A percentile compares a stretch with the other conserved stretches of the same genome.
phyloP scores from a whole-genome alignment of 2,113 vertebrate genomes.

The Fulmarus glacialis region DNA sequence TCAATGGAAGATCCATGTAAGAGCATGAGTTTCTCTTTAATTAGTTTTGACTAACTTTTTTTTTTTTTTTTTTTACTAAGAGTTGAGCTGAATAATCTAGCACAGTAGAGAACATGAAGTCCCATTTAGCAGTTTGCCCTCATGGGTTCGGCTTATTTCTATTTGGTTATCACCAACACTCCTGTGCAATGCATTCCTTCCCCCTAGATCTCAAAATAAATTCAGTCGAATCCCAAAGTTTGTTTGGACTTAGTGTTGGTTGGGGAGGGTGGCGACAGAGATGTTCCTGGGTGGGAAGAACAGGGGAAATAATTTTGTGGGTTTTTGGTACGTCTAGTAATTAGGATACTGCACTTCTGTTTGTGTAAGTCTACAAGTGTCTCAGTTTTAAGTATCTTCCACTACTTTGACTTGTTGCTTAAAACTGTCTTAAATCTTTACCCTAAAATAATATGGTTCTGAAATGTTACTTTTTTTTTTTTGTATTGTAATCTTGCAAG shows the following conservation, averaged over 20 bases:
- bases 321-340: neutral
- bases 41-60: neutral
- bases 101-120: neutral
- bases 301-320: neutral
- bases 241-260: neutral
- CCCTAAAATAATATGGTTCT: neutral
- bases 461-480: neutral
- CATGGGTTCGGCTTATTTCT: neutral
- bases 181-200: constrained; percentile 9
- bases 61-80: neutral
- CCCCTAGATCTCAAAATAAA: constrained; percentile 26
- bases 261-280: neutral
- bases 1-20: neutral
- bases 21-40: neutral
- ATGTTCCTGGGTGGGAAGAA: neutral
- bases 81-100: neutral
- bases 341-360: neutral
- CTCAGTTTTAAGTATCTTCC: neutral
- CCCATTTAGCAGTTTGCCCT: neutral
- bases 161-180: neutral
- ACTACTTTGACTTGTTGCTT: constrained; percentile 33
- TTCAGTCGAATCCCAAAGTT: neutral
- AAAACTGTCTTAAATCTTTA: constrained; percentile 11
- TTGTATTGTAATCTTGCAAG: neutral
- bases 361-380: neutral